Base-by-base conservation (phyloP, 2,888 invertebrate genomes). In the Steinernema scapterisci region DNA sequence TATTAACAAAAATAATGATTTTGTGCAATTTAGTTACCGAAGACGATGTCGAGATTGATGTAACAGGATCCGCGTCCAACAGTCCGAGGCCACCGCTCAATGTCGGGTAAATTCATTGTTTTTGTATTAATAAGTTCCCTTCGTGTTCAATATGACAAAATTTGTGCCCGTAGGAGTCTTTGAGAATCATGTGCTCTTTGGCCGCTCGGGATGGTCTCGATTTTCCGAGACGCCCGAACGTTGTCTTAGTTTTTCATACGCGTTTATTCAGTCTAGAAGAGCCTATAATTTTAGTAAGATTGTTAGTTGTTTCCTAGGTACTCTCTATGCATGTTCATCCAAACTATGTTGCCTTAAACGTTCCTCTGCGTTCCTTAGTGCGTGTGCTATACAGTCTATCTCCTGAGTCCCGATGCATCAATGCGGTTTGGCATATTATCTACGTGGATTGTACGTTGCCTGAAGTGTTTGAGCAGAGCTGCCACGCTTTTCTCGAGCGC, bases 241-340 rank as follows among this genome's bases (percentile, higher is more conserved):
- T 38, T 9, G 38, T 38, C 38, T 38, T 38, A 38, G 38, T 9
- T 3, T 38, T 38, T 9, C 38, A 6, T 9, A 38, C 38, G 38
- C 38, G 38, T 38, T 38, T 38, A 38, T 9, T 9, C 38, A 38
- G 38, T 38, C 38, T 38, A 38, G 38, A 38, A 6, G 38, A 38
- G 38, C 38, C 38, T 38, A 3, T 38, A 3, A 9, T 38, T 38
- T 38, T 38, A 38, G 5, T 38, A 38, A 38, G 38, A 27, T 63
- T 63, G 63, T 63, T 63, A 63, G 63, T 63, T 63, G 63, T 63
- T 54, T 48, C 21, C 63, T 63, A 63, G 63, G 19, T 63, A 13
- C n/a, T 31, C 54, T 54, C 25, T 25, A 19, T 21, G 16, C 54
- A 25, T 54, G 21, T 11, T 52, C 52, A 52, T 6, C 11, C 23